These are phyloP conservation scores for Selenia dentaria DNA, from an alignment of 2,888 invertebrate genomes.

Conservation along the genomic window DNA sequence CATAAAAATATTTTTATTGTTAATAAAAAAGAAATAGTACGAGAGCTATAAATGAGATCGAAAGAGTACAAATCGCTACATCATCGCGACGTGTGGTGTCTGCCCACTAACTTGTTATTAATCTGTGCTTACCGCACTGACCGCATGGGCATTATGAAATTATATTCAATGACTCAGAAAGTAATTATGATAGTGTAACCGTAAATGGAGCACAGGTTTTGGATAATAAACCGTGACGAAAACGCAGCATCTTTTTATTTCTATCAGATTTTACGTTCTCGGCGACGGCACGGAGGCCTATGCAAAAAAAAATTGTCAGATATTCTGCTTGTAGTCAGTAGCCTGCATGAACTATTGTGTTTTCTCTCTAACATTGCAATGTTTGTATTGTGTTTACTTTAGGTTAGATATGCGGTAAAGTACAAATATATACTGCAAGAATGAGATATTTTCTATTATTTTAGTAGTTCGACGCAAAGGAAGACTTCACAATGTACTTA, in stretches of 20 bases:
- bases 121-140: conserved; percentile 46
- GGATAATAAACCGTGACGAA: conserved; percentile 25
- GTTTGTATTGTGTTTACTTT: too few species aligned
- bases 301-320: too few species aligned
- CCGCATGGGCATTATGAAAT: conserved; percentile 58
- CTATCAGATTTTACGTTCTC: conserved; percentile 1
- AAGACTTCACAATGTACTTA: too few species aligned
- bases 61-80: conserved; percentile 55
- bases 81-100: conserved; percentile 65
- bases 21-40: conserved; percentile 55
- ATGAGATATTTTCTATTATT: too few species aligned
- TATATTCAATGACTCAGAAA: conserved; percentile 57
- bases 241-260: conserved; percentile 17
- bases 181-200: conserved; percentile 32
- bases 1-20: conserved; percentile 67
- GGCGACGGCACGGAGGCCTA: neutral
- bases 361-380: too few species aligned
- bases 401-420: too few species aligned
- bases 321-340: too few species aligned
- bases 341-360: too few species aligned
- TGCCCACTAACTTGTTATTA: conserved; percentile 28
- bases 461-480: too few species aligned
- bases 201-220: conserved; percentile 22
- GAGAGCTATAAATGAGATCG: conserved; percentile 59
- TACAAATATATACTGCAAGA: too few species aligned